Conservation (phyloP, 2,797 vertebrate genomes). For the Pteronotus mesoamericanus region DNA sequence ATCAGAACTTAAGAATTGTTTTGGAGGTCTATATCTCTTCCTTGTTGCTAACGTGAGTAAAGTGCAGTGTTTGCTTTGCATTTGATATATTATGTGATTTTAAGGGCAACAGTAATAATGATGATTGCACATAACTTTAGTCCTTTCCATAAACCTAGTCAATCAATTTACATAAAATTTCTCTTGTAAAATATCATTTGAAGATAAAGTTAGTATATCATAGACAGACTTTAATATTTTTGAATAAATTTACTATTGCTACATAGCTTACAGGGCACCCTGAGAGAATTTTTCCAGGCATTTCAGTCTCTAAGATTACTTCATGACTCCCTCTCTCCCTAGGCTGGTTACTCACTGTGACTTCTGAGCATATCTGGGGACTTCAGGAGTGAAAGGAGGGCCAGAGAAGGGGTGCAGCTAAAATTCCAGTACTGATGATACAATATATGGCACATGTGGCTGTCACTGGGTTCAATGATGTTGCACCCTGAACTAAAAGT, state of each 20-base stretch:
- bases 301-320: neutral
- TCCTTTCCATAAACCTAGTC: neutral
- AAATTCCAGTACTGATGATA: neutral
- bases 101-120: neutral
- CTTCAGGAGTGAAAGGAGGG: too few species aligned
- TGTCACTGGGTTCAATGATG: too few species aligned
- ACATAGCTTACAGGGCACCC: neutral
- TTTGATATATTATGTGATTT: neutral
- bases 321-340: neutral
- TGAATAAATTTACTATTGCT: neutral
- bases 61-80: neutral
- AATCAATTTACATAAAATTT: neutral
- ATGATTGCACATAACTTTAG: neutral
- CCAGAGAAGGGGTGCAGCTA: neutral
- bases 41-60: neutral
- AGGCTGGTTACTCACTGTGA: neutral
- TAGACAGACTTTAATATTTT: neutral
- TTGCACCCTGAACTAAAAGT: neutral
- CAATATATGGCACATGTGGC: rapidly evolving
- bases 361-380: neutral
- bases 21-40: neutral
- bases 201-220: neutral
- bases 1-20: neutral
- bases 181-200: neutral
- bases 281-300: neutral